phyloP scores from a whole-genome alignment of 2,113 vertebrate genomes.

The Lycaon pictus region DNA sequence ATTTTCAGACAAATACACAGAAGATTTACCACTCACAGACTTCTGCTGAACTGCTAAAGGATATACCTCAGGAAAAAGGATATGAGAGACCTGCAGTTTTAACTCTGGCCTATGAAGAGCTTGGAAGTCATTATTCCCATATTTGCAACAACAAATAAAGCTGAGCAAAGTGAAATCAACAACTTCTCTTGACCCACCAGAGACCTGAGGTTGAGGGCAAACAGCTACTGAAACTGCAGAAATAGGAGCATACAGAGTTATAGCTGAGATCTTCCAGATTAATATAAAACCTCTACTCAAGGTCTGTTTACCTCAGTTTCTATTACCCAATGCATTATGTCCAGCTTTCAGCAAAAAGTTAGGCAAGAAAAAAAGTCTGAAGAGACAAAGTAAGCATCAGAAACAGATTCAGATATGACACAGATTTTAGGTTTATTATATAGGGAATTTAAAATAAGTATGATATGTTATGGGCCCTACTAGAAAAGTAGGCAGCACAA shows the following conservation, averaged over 20 bases:
- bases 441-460: background rate
- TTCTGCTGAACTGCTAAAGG: background rate
- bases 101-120: background rate
- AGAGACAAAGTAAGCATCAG: background rate
- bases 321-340: background rate
- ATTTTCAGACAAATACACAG: constrained; percentile 38
- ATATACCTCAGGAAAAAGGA: background rate
- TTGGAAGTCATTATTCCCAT: background rate
- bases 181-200: background rate
- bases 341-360: background rate
- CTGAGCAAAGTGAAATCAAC: background rate
- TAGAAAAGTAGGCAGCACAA: background rate
- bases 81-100: background rate
- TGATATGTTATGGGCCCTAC: background rate
- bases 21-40: background rate
- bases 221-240: background rate
- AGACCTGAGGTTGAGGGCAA: background rate
- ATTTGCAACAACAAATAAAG: constrained; percentile 3
- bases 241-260: background rate
- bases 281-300: background rate
- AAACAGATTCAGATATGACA: background rate
- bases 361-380: background rate
- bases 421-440: background rate
- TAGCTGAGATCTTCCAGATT: background rate
- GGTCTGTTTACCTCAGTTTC: background rate